These are phyloP conservation scores for Entosphenus tridentatus DNA, from an alignment of 2,113 vertebrate genomes.

Conservation along the genomic window DNA sequence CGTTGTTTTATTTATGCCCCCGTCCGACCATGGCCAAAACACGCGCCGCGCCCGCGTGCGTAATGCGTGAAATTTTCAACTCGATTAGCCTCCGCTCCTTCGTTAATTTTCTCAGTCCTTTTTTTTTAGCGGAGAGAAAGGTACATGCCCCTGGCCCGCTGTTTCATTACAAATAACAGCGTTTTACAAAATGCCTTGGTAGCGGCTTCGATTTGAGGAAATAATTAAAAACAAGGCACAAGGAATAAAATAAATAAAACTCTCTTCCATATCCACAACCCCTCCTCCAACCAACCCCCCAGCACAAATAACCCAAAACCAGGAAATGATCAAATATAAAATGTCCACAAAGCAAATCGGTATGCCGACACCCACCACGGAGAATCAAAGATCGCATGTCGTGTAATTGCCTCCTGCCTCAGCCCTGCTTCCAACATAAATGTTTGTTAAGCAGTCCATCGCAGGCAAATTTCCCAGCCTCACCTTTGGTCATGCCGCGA, in stretches of 20 bases:
- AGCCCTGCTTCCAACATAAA: neutral
- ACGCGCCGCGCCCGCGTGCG: neutral
- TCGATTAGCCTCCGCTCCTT: neutral
- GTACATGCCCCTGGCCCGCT: neutral
- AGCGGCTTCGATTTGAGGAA: neutral
- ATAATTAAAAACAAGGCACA: neutral
- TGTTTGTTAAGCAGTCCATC: neutral
- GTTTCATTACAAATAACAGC: neutral
- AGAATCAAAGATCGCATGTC: neutral
- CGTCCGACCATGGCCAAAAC: neutral
- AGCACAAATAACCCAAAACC: slow-evolving; percentile 3
- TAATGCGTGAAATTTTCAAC: neutral
- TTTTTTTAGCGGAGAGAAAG: neutral
- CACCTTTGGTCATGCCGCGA: neutral
- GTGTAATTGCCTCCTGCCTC: slow-evolving; percentile 3
- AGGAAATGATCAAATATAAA: neutral
- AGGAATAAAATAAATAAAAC: neutral
- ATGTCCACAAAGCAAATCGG: slow-evolving; percentile 2
- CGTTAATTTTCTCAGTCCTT: neutral
- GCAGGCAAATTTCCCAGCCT: too few species aligned
- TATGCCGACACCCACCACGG: neutral
- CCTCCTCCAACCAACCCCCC: neutral
- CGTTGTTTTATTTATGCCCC: neutral
- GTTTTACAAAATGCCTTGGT: too few species aligned
- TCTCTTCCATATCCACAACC: neutral